A percentile compares a stretch with the other conserved stretches of the same genome.
phyloP scores from a whole-genome alignment of 2,797 vertebrate species.

The Lutra lutra region DNA sequence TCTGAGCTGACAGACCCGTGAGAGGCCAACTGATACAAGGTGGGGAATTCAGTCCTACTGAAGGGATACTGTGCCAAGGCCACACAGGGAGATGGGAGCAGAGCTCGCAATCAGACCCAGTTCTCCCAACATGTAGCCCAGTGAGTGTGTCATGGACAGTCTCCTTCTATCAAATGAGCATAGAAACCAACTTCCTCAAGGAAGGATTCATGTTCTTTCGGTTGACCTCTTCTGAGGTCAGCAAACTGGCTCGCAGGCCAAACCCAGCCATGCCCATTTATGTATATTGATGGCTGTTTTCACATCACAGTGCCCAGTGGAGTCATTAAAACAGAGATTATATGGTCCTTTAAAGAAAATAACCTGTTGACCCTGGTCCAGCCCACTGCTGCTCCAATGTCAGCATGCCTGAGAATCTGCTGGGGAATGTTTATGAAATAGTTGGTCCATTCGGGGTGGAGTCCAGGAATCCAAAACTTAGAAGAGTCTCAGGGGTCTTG shows the following conservation, averaged over 20 bases:
- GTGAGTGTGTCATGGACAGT: not conserved
- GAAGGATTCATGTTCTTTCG: not conserved
- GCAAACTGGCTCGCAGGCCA: rapidly evolving
- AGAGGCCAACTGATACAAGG: not conserved
- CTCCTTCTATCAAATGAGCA: not conserved
- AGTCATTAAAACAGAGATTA: not conserved
- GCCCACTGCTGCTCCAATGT: too few species aligned
- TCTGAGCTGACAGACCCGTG: rapidly evolving
- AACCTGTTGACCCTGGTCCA: not conserved
- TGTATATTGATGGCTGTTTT: rapidly evolving
- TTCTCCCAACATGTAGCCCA: not conserved
- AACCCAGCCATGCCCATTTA: not conserved
- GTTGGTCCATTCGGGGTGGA: rapidly evolving
- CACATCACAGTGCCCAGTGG: not conserved
- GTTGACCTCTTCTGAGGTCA: not conserved
- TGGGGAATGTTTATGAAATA: not conserved
- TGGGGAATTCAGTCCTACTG: not conserved
- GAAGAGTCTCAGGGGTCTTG: not conserved
- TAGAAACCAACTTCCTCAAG: not conserved
- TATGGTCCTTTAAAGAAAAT: not conserved
- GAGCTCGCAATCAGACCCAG: not conserved
- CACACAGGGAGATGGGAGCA: not conserved
- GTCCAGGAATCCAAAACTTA: not conserved
- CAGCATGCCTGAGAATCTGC: not conserved
- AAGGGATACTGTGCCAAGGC: not conserved